Percentiles rank a stretch among this genome's conserved stretches.
Evolutionary conservation across 2,113 vertebrate genomes (phyloP).

Genomic region (Paracanthobrama guichenoti): DNA sequence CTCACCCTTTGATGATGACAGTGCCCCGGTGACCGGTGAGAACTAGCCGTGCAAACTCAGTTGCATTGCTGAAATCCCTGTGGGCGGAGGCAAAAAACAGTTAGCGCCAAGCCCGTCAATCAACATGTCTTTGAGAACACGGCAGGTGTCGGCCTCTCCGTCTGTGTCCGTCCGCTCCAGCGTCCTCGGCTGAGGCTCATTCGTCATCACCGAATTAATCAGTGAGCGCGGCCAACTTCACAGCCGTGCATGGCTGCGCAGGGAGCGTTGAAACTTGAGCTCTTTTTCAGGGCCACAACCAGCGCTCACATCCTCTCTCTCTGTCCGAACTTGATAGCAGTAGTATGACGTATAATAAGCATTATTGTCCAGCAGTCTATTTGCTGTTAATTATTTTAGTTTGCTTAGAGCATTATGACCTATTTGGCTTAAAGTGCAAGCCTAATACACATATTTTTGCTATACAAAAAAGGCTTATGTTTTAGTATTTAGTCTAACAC

Average conservation of each 20-base stretch:
- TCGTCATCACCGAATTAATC: conserved; percentile 83
- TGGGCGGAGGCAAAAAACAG: conserved; percentile 61
- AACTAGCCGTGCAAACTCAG: conserved; percentile 65
- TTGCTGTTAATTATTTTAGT: conserved; percentile 20
- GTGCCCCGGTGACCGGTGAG: conserved; percentile 67
- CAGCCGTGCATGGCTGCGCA: conserved; percentile 64
- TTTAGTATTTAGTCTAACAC: not conserved
- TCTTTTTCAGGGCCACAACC: conserved; percentile 65
- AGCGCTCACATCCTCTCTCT: conserved; percentile 67
- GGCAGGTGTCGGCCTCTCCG: conserved; percentile 74
- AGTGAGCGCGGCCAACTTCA: conserved; percentile 65
- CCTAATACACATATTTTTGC: not conserved
- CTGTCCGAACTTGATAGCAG: conserved; percentile 51
- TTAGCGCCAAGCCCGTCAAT: conserved; percentile 72
- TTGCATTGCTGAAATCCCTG: conserved; percentile 72
- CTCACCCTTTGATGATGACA: conserved; percentile 56
- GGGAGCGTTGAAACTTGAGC: conserved; percentile 67
- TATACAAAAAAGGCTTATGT: not conserved
- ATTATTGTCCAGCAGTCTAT: conserved; percentile 24
- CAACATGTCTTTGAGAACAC: conserved; percentile 70
- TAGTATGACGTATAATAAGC: conserved; percentile 15
- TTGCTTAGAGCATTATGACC: not conserved
- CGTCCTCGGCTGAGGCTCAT: conserved; percentile 75
- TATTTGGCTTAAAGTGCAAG: not conserved
- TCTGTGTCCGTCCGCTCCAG: conserved; percentile 59